Conservation (phyloP, 2,113 vertebrate species). For the Cairina moschata region DNA sequence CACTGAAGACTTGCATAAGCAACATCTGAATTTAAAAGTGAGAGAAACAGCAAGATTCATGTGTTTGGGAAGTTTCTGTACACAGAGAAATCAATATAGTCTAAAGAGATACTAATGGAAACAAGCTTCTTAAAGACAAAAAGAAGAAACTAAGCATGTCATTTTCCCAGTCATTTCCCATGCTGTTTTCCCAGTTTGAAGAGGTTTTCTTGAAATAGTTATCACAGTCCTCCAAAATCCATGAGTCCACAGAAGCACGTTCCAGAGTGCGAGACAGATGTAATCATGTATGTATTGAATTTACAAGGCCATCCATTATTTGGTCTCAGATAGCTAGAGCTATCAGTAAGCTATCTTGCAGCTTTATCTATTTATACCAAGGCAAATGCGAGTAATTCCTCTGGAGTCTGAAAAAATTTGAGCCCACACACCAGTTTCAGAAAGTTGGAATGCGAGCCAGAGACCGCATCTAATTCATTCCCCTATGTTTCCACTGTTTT, state of each 20-base stretch:
- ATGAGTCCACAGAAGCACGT: background rate
- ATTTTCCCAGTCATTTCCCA: too few species aligned
- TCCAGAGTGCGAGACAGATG: background rate
- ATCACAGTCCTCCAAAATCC: background rate
- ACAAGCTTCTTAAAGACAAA: background rate
- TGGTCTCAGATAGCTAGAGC: background rate
- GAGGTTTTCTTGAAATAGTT: background rate
- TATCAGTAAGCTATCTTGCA: background rate
- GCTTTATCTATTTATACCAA: background rate
- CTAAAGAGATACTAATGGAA: background rate
- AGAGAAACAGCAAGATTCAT: background rate
- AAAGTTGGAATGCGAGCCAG: background rate
- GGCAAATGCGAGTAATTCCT: accelerated
- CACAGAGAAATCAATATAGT: background rate
- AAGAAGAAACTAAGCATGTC: background rate
- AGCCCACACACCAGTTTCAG: background rate
- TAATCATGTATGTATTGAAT: background rate
- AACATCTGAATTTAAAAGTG: background rate
- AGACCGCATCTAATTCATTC: background rate
- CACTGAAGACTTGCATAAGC: background rate
- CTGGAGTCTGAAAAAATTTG: background rate
- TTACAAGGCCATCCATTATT: background rate
- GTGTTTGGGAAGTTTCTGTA: background rate
- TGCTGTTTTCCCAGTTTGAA: background rate
- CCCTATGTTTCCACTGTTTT: background rate